Base-by-base conservation (phyloP, 1,140 invertebrate genomes). In the Trachymyrmex septentrionalis region DNA sequence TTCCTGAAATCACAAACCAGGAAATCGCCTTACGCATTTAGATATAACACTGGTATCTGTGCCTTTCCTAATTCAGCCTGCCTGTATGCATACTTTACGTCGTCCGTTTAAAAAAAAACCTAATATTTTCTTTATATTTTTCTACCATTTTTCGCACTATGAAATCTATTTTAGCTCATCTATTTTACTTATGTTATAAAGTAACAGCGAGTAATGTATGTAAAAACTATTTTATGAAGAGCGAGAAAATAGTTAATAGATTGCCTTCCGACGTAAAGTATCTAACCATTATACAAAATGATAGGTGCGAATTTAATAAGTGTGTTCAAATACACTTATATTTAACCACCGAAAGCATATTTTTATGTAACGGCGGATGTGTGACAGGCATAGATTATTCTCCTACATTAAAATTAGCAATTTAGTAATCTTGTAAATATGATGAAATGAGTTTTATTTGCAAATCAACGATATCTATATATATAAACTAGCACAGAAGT, bases 41-140 rank as follows among this genome's bases (percentile, higher is more conserved):
- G 71, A 86, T 64, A 38, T 92, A 93, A 90, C 88, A 89, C 88
- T 88, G 59, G 87, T 93, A 91, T 91, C 90, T 90, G 93, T 94
- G 93, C 91, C 93, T 94, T 93, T 92, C 87, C 89, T 88, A 88
- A 92, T 90, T 92, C 88, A 92, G 88, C 91, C 92, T 94, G 91
- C 91, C 92, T 63, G n/a, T 81, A 85, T 71, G 27, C 73, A 86
- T 87, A 90, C 91, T 90, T 89, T 88, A 86, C 76, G 90, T 90
- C 89, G 66, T 85, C 85, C 86, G 48, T 38, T 86, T 57, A 53
- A 71, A 55, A n/a, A 77, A 38, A 77, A 63, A 55, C 19, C 44
- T 38, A 57, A 77, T 63, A 88, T 86, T 71, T 87, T 90, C 71
- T 77, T 86, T 84, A 44, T 90, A 91, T 92, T 92, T 92, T 92